These are phyloP conservation scores for Lepetodrilus schrolli DNA, from an alignment of 2,888 invertebrate species.

Conservation along the genomic window DNA sequence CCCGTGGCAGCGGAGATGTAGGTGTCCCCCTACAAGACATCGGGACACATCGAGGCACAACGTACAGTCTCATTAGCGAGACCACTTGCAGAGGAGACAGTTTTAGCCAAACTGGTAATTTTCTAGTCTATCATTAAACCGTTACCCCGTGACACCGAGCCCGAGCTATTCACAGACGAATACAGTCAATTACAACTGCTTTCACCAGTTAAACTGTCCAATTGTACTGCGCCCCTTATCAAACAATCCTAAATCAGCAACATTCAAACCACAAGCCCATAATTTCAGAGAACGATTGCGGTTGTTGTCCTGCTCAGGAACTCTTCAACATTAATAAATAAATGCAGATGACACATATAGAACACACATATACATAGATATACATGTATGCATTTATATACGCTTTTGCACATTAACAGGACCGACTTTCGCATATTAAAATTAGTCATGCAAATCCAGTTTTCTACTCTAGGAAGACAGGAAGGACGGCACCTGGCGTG, in stretches of 20 bases:
- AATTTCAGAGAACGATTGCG: too few relatives aligned
- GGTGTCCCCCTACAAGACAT: not conserved
- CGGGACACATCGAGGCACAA: not conserved
- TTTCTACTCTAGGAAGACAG: too few relatives aligned
- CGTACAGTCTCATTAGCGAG: not conserved
- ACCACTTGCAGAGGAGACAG: not conserved
- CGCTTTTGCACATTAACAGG: too few relatives aligned
- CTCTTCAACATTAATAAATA: too few relatives aligned
- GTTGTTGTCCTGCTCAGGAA: too few relatives aligned
- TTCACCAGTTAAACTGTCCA: not conserved
- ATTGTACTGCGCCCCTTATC: not conserved
- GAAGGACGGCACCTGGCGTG: too few relatives aligned
- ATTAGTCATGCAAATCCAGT: too few relatives aligned
- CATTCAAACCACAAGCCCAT: too few relatives aligned
- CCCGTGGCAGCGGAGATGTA: not conserved
- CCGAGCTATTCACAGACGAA: not conserved
- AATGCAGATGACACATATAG: too few relatives aligned
- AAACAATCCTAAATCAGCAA: not conserved
- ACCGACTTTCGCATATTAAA: too few relatives aligned
- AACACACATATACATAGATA: too few relatives aligned
- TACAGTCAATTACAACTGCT: conserved; percentile 4
- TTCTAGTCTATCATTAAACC: conserved; percentile 15
- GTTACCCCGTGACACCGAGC: not conserved
- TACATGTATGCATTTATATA: too few relatives aligned
- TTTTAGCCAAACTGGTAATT: not conserved